Evolutionary conservation across 1,140 invertebrate genomes (phyloP).

Genomic region (Ceratina japonica): DNA sequence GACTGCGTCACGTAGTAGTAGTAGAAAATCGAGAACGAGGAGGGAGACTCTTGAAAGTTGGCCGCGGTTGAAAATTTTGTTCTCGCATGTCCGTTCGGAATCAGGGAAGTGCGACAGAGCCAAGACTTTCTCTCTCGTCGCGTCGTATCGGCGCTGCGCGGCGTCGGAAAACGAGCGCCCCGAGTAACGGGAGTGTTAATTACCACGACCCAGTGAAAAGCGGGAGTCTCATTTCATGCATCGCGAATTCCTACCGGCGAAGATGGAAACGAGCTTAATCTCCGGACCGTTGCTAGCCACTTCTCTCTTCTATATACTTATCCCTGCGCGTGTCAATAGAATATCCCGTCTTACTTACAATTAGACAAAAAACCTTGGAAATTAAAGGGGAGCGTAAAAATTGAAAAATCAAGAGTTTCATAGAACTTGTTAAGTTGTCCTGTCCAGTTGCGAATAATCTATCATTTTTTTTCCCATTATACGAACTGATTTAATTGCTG

Average conservation of each 20-base stretch:
- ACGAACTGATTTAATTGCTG: too few relatives aligned
- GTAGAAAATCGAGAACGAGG: background rate
- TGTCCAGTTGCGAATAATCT: too few relatives aligned
- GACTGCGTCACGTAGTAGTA: too few relatives aligned
- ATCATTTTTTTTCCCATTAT: too few relatives aligned
- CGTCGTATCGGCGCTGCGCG: background rate
- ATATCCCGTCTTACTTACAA: too few relatives aligned
- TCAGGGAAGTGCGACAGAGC: background rate
- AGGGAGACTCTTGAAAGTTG: background rate
- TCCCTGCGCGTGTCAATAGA: too few relatives aligned
- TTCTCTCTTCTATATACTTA: too few relatives aligned
- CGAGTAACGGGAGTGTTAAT: slow-evolving; percentile 25
- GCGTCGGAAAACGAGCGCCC: background rate
- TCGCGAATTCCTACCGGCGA: background rate
- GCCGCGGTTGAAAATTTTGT: background rate
- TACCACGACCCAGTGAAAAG: slow-evolving; percentile 20
- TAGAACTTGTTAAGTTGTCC: too few relatives aligned
- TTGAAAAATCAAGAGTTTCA: too few relatives aligned
- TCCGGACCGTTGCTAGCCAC: background rate
- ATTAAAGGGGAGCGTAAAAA: too few relatives aligned
- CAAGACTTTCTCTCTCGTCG: too few relatives aligned
- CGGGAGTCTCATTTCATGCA: slow-evolving; percentile 19
- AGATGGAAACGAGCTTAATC: background rate
- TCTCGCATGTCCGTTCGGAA: background rate
- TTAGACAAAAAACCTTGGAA: too few relatives aligned